phyloP scores from a whole-genome alignment of 2,888 invertebrate species.

The Cantharis rustica region DNA sequence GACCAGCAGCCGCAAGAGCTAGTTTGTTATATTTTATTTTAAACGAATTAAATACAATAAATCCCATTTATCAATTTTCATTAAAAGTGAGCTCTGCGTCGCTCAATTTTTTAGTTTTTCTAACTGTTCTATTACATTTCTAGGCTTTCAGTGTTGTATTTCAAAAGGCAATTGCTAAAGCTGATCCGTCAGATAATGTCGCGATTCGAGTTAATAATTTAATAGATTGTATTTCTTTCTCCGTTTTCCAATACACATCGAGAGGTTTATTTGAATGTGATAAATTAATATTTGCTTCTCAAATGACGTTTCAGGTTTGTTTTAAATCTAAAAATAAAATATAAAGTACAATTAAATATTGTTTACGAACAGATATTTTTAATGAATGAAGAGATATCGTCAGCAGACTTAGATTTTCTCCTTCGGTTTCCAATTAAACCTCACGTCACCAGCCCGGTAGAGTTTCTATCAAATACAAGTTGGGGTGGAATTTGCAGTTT shows the following conservation, averaged over 20 bases:
- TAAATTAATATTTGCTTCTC: constrained; percentile 93
- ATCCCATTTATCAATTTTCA: constrained; percentile 97
- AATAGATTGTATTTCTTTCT: constrained; percentile 93
- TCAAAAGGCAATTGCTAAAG: constrained; percentile 91
- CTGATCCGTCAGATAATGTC: constrained; percentile 82
- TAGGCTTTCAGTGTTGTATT: constrained; percentile 97
- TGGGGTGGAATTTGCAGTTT: constrained; percentile 97
- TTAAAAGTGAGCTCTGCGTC: constrained; percentile 70
- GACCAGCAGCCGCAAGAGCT: constrained; percentile 90
- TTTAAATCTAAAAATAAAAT: neutral
- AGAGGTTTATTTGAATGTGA: constrained; percentile 95
- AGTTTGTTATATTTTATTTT: constrained; percentile 94
- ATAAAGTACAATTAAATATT: neutral
- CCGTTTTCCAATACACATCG: constrained; percentile 93
- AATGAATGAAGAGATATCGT: constrained; percentile 83
- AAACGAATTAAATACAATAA: constrained; percentile 93
- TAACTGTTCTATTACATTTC: constrained; percentile 36
- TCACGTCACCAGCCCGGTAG: constrained; percentile 92
- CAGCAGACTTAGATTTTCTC: constrained; percentile 88
- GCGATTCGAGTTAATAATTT: constrained; percentile 80
- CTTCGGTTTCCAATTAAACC: constrained; percentile 91
- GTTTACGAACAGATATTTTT: constrained; percentile 71
- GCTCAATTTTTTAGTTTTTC: neutral
- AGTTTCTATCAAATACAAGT: constrained; percentile 87
- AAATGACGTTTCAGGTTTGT: constrained; percentile 91